Base-by-base conservation (phyloP, 92 coral and sea anemone genomes). In the Montipora capitata region DNA sequence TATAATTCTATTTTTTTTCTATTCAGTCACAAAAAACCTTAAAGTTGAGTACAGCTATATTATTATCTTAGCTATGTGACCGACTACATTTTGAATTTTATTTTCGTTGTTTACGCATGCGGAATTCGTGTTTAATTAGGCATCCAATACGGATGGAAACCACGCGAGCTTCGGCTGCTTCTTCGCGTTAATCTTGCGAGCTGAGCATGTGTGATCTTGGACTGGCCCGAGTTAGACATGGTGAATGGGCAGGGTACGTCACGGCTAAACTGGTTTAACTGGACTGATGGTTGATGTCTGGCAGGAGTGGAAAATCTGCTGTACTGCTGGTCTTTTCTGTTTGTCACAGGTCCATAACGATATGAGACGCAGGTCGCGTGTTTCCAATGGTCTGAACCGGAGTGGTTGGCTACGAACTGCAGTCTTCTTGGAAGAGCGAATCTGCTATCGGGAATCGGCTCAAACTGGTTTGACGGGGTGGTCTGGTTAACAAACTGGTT, bases 391-490 rank as follows among this genome's bases (percentile, higher is more conserved):
- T 67, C 75, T 80, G 52, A 38, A 51, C 2, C 39, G 51, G 76
- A 49, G 27, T 27, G 64, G 10, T 8, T 10, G 76, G 7, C 49
- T 17, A 20, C 61, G 35, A 27, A 64, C 74, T 65, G 74, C 44
- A 56, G 44, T 65, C 54, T 59, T 10, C 35, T 44, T 58, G 40
- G 41, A 41, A 7, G 68, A 14, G 49, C 10, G 16, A 7, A 40
- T 59, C 38, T 77, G 12, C 41, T 58, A 0, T 12, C 57, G 62
- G 74, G 74, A 45, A n/a, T 18, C 7, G 51, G 51, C 10, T 45
- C 75, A 80, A 68, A 80, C 84, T 49, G 84, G 84, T 80, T 66
- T 67, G 84, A 80, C 65, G 35, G 76, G 66, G 8, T 80, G 13
- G 38, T n/a, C n/a, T n/a, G n/a, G n/a, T n/a, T n/a, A n/a, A n/a